Base-by-base conservation (phyloP, 2,113 vertebrate genomes). In the Istiophorus platypterus region DNA sequence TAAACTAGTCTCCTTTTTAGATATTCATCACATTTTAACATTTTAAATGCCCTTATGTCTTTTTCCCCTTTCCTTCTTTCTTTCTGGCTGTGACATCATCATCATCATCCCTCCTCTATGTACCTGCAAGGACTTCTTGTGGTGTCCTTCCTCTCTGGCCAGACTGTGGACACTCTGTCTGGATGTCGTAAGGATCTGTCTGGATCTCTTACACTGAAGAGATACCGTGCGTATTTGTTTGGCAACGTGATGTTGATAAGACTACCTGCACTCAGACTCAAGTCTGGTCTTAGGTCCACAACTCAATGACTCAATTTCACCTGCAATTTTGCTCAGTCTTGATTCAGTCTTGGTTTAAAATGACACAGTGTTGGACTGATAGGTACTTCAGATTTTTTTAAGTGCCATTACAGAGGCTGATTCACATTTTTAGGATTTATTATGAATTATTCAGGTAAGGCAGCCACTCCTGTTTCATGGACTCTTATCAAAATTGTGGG, bases 131-230 rank as follows among this genome's bases (percentile, higher is more conserved):
- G 81, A 66, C 67, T 51, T 64, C 18, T 51, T 27, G 24, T 41
- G 18, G 52, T 61, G 81, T 66, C 52, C 42, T 71, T 65, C 52
- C 45, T 73, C 17, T 31, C 27, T 41, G 61, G 15, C 56, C 47
- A 63, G 56, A 63, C 42, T 58, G 61, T 13, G 22, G 10, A 66
- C 29, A 41, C 49, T 22, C 26, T 68, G 52, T 74, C 70, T 72
- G 41, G 42, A 81, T 67, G 54, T 62, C 57, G 62, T 74, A 37
- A 72, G n/a, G 22, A 74, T 74, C 78, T 63, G 66, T 72, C 59
- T 82, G 59, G 58, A 65, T 64, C 27, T 51, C 49, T 51, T 45
- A 64, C 57, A 63, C 8, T 69, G 29, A 17, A 61, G 13, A 76
- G 29, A 49, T 18, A 41, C 42, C 67, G 14, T 27, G 27, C 61